phyloP scores from a whole-genome alignment of 23 tunicate species.

The Ciona savignyi region DNA sequence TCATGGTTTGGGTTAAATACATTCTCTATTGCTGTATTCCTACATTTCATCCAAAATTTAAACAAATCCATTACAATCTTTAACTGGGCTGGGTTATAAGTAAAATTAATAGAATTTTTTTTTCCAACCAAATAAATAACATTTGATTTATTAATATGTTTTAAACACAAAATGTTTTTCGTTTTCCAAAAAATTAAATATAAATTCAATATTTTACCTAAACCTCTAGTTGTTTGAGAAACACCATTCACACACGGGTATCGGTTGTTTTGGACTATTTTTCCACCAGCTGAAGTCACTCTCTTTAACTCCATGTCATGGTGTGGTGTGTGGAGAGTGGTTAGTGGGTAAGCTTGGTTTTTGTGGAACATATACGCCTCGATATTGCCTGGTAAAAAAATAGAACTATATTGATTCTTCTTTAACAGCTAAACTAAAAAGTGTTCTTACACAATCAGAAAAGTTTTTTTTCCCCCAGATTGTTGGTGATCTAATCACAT shows the following conservation, averaged over 20 bases:
- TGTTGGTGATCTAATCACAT: too few relatives aligned
- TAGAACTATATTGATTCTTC: neutral
- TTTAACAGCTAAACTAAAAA: too few relatives aligned
- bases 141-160: neutral
- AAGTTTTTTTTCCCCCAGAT: too few relatives aligned
- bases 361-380: constrained; percentile 51
- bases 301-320: constrained; percentile 34
- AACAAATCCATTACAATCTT: too few relatives aligned
- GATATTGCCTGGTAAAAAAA: constrained; percentile 37
- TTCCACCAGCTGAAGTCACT: constrained; percentile 27
- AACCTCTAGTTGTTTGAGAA: constrained; percentile 38
- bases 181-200: too few relatives aligned
- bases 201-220: constrained; percentile 22
- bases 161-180: neutral
- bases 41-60: too few relatives aligned
- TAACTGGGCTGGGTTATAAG: too few relatives aligned
- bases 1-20: too few relatives aligned
- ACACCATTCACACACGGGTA: constrained; percentile 31
- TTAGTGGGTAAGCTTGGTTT: constrained; percentile 33
- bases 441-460: too few relatives aligned
- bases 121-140: neutral
- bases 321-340: constrained; percentile 23
- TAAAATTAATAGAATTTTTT: too few relatives aligned
- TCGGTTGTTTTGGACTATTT: constrained; percentile 18
- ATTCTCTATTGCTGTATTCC: too few relatives aligned